Conservation (phyloP, 2,113 vertebrate species). For the Ctenomys sociabilis region DNA sequence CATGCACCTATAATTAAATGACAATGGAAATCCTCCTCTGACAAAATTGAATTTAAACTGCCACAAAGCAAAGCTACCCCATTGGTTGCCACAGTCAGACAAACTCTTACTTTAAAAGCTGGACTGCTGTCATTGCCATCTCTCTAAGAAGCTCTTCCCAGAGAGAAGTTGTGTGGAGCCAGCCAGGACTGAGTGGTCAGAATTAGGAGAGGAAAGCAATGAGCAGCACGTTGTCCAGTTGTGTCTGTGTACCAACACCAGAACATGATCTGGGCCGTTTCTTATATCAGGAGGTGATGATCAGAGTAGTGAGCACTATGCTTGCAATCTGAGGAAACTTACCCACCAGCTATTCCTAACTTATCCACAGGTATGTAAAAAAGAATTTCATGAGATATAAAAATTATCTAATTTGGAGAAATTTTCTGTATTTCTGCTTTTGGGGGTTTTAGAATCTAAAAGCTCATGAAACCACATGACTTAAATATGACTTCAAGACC, state of each 20-base stretch:
- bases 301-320: background rate
- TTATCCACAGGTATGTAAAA: background rate
- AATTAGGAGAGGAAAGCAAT: background rate
- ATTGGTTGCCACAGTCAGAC: background rate
- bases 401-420: background rate
- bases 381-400: background rate
- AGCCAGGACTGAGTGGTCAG: background rate
- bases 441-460: conserved; percentile 23
- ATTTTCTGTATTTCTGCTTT: conserved; percentile 25
- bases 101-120: background rate
- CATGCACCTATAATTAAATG: no score
- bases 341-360: background rate
- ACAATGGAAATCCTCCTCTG: no score
- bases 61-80: background rate
- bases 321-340: background rate
- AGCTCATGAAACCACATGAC: background rate
- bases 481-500: conserved; percentile 23
- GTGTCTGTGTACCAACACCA: background rate
- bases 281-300: background rate
- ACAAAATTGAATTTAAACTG: conserved; percentile 45
- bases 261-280: background rate
- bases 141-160: background rate
- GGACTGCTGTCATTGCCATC: background rate
- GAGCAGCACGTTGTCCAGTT: background rate
- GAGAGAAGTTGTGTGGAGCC: background rate